These are phyloP conservation scores for Heptranchias perlo DNA, from an alignment of 2,113 vertebrate genomes.

Conservation along the genomic window DNA sequence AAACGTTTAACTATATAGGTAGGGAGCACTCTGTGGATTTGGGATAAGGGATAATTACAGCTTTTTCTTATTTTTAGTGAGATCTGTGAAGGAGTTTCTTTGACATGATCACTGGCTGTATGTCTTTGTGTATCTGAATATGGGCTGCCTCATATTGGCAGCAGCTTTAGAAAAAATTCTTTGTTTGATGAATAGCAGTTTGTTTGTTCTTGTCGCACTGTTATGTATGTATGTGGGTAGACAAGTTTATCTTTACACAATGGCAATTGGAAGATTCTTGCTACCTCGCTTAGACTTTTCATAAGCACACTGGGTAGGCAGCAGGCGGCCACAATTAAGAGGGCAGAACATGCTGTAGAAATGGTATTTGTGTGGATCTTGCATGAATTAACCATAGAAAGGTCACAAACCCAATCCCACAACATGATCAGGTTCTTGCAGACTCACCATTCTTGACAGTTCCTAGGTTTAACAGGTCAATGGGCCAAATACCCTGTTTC, in stretches of 20 bases:
- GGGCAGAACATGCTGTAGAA: background rate
- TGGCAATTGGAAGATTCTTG: background rate
- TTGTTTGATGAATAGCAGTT: background rate
- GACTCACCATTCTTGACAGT: background rate
- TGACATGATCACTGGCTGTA: background rate
- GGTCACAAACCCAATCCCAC: background rate
- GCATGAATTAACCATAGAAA: background rate
- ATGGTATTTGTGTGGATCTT: background rate
- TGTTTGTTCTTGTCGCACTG: background rate
- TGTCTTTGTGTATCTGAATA: background rate
- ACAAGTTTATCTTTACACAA: background rate
- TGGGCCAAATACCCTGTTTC: background rate
- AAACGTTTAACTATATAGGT: background rate
- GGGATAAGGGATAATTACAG: background rate
- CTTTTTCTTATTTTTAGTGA: background rate
- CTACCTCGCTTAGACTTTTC: background rate
- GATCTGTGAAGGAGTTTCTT: background rate
- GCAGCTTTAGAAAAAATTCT: background rate
- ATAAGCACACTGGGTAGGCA: background rate
- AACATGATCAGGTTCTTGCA: background rate
- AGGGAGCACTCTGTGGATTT: background rate
- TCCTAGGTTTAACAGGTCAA: background rate
- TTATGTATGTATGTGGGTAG: background rate
- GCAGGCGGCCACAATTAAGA: background rate
- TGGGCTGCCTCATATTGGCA: background rate